Evolutionary conservation across 2,113 vertebrate genomes (phyloP), one percentile per base, ranked within the genome.

Genomic region (Rhea pennata): DNA sequence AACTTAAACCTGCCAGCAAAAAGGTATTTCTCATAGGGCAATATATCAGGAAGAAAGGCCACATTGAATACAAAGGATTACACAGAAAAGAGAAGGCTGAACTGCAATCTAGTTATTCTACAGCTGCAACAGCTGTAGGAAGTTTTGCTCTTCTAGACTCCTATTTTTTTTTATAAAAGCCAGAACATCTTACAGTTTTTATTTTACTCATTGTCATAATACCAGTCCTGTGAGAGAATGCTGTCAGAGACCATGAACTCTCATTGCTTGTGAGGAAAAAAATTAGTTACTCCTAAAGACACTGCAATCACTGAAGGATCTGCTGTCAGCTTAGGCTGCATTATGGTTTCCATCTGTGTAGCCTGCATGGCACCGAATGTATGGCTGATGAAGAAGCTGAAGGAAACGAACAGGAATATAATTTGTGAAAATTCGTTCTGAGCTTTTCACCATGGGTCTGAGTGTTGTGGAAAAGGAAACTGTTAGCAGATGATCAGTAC

Each of bases 221-320:
- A 51, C 27, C 9, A 6, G 15, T 26, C 31, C 50, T 16, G 0
- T 4, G 12, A 33, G 6, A 39, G 24, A 12, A 15, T 11, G 0
- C 10, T 16, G 39, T 31, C 61, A 78, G 78, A 44, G 23, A 22
- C 59, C 8, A 0, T 0, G 15, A 53, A 5, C 23, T 15, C 20
- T 15, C 5, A 0, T 21, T 14, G 21, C 9, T 76, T 24, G 3
- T 10, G 10, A 7, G 31, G 59, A 31, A 15, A 80, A 71, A 83
- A 16, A 0, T 8, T 10, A 48, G 46, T 22, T 74, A 1, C 16
- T 9, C 12, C 33, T 22, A 27, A 64, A 8, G 54, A 51, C 31
- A 40, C 10, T 5, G 26, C 29, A 11, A 2, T 29, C 0, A 2
- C 1, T 17, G 65, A 56, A 23, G 74, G 56, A 10, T 59, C 56